phyloP scores from a whole-genome alignment of 2,797 vertebrate genomes.

The Heterohyrax brucei region DNA sequence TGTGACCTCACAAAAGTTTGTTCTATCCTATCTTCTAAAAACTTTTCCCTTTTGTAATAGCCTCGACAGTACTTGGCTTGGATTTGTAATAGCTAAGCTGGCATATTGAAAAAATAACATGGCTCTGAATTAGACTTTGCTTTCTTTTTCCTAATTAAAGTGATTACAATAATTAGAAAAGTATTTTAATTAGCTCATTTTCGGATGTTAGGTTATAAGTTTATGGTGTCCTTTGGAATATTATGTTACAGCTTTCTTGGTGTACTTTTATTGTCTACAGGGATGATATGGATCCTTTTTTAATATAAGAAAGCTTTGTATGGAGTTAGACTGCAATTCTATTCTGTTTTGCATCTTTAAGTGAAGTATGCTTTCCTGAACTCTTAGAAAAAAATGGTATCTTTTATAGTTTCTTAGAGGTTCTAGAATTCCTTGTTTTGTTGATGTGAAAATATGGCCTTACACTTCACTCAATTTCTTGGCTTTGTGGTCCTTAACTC shows the following conservation, averaged over 20 bases:
- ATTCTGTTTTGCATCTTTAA: constrained; percentile 21
- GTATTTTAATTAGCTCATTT: not conserved
- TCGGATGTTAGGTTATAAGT: constrained; percentile 31
- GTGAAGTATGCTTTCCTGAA: not conserved
- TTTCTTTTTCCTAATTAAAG: not conserved
- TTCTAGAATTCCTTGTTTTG: not conserved
- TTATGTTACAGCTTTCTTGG: constrained; percentile 1
- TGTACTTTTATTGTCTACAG: not conserved
- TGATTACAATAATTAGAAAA: constrained; percentile 34
- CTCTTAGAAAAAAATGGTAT: not conserved
- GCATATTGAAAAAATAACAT: constrained; percentile 50
- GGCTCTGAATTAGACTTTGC: not conserved
- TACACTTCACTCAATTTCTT: not conserved
- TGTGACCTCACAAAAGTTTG: not conserved
- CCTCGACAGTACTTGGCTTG: too few species aligned
- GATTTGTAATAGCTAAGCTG: not conserved
- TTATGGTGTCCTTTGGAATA: not conserved
- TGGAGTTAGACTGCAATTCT: constrained; percentile 24
- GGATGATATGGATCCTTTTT: not conserved
- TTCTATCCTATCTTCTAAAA: not conserved
- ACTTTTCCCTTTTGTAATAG: not conserved
- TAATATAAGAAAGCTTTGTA: not conserved
- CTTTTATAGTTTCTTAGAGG: not conserved
- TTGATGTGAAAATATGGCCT: constrained; percentile 1
- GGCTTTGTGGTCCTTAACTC: constrained; percentile 7